Evolutionary conservation across 2,888 invertebrate species (phyloP).

Genomic region (Mimas tiliae): DNA sequence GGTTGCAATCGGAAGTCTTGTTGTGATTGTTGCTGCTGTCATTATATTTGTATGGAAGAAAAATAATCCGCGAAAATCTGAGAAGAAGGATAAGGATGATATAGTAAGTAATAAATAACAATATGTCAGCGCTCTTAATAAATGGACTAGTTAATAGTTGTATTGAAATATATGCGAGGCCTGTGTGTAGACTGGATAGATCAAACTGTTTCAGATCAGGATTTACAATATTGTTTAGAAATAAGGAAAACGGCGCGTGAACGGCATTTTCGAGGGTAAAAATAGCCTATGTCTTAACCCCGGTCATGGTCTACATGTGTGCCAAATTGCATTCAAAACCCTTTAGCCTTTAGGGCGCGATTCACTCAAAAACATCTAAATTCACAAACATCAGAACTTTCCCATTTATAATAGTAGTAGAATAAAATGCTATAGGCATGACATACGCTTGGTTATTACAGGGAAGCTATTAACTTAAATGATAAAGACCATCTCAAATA

Average conservation of each 20-base stretch:
- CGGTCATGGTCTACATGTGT: too few relatives aligned
- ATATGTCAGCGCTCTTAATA: neutral
- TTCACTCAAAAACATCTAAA: too few relatives aligned
- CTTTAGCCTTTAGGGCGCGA: too few relatives aligned
- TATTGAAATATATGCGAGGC: neutral
- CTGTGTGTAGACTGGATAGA: neutral
- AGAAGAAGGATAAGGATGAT: constrained; percentile 90
- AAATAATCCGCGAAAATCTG: constrained; percentile 86
- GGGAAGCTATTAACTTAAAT: neutral
- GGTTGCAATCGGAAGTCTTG: constrained; percentile 88
- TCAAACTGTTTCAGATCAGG: too few relatives aligned
- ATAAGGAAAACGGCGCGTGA: too few relatives aligned
- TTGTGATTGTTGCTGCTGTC: constrained; percentile 87
- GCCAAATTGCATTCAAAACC: too few relatives aligned
- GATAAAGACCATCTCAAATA: neutral
- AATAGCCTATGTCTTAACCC: too few relatives aligned
- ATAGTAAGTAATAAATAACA: constrained; percentile 81
- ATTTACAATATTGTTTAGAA: too few relatives aligned
- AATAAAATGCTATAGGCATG: too few relatives aligned
- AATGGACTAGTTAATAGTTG: neutral
- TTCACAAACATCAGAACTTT: too few relatives aligned
- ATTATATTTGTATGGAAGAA: constrained; percentile 89
- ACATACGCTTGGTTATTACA: neutral
- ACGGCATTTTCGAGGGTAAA: too few relatives aligned
- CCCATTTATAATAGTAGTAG: too few relatives aligned